Evolutionary conservation across 2,888 invertebrate species (phyloP).

Genomic region (Cacoxenus indagator): DNA sequence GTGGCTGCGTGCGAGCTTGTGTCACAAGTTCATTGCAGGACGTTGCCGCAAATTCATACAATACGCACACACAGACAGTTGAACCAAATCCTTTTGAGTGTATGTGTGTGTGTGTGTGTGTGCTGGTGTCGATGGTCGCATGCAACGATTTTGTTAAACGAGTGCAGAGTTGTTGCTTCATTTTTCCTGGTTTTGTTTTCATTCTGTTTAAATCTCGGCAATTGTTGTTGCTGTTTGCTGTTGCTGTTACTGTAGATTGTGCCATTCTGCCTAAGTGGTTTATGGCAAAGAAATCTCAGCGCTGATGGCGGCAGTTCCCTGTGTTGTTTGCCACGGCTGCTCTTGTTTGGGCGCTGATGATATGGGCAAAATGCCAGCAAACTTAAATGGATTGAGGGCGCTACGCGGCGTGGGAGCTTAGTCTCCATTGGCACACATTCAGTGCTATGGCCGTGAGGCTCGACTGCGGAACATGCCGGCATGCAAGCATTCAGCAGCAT

Average conservation of each 20-base stretch:
- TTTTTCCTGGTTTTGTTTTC: neutral
- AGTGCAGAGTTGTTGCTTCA: neutral
- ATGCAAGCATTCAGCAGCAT: slow-evolving; percentile 23
- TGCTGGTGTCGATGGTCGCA: neutral
- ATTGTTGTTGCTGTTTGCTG: neutral
- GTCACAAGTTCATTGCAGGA: slow-evolving; percentile 52
- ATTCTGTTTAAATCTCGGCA: neutral
- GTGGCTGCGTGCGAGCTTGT: slow-evolving; percentile 19
- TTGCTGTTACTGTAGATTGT: neutral
- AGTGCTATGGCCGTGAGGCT: slow-evolving; percentile 29
- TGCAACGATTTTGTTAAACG: slow-evolving; percentile 12
- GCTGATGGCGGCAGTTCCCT: slow-evolving; percentile 30
- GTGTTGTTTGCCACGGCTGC: neutral
- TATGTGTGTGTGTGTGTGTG: neutral
- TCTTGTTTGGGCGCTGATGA: neutral
- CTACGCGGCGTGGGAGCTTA: slow-evolving; percentile 32
- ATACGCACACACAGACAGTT: slow-evolving; percentile 1
- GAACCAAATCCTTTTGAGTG: neutral
- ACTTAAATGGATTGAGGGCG: slow-evolving; percentile 31
- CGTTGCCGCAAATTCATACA: slow-evolving; percentile 31
- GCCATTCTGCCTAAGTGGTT: slow-evolving; percentile 45
- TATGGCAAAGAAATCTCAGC: slow-evolving; percentile 57
- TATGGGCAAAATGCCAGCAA: slow-evolving; percentile 54
- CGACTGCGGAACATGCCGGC: slow-evolving; percentile 27
- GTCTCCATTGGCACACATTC: slow-evolving; percentile 9